These are phyloP conservation scores for Forbesichthys papilliferus DNA, from an alignment of 2,113 vertebrate species.

Conservation along the genomic window DNA sequence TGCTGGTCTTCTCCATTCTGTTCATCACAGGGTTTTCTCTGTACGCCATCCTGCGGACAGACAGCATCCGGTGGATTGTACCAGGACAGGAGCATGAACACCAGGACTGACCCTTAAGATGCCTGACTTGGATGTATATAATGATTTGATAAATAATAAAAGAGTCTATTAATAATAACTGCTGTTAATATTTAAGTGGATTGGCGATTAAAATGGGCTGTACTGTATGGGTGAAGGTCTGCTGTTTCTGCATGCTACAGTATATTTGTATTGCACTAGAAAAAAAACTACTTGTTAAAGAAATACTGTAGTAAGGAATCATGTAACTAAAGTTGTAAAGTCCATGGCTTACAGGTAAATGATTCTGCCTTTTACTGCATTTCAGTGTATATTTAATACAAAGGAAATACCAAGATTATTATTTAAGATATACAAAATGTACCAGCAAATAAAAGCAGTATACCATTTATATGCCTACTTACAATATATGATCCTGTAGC, in stretches of 20 bases:
- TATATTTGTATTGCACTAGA: neutral
- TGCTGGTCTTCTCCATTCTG: constrained; percentile 91
- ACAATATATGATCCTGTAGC: neutral
- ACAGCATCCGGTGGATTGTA: constrained; percentile 93
- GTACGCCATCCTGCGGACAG: constrained; percentile 89
- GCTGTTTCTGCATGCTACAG: neutral
- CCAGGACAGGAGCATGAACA: constrained; percentile 96
- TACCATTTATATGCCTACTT: no score
- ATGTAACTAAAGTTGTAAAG: no score
- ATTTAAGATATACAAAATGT: no score
- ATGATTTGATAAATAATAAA: neutral
- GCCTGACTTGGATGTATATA: constrained; percentile 13
- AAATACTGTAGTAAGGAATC: no score
- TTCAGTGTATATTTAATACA: no score
- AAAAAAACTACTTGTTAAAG: no score
- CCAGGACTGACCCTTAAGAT: constrained; percentile 78
- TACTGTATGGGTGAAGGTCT: neutral
- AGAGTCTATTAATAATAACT: neutral
- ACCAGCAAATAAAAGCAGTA: no score
- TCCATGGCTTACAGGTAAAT: no score
- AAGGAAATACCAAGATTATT: no score
- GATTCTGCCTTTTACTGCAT: no score
- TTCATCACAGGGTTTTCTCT: constrained; percentile 87
- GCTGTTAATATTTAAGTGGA: constrained; percentile 30
- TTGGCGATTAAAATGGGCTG: constrained; percentile 12